Conservation (phyloP, 2,797 vertebrate genomes). For the Sphenodon punctatus region DNA sequence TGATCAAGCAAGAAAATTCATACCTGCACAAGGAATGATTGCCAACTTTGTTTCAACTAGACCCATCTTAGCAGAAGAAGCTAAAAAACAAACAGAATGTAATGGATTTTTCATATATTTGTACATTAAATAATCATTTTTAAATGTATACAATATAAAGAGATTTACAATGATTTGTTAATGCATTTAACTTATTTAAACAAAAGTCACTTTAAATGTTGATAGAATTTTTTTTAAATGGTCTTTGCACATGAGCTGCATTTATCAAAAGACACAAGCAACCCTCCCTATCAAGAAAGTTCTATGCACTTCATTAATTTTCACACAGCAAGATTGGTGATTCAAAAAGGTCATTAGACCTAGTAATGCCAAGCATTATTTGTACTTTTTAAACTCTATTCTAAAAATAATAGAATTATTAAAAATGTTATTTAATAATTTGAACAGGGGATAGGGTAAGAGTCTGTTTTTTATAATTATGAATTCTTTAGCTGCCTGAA, state of each 20-base stretch:
- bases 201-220: slow-evolving; percentile 4
- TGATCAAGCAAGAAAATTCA: slow-evolving; percentile 42
- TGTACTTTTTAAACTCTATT: neutral
- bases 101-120: neutral
- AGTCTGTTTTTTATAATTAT: slow-evolving; percentile 5
- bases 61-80: slow-evolving; percentile 92
- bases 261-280: neutral
- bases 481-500: neutral
- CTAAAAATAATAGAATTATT: neutral
- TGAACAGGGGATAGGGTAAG: neutral
- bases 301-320: neutral
- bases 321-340: neutral
- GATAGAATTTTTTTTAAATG: no score
- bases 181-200: neutral
- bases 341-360: neutral
- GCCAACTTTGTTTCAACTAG: slow-evolving; percentile 94
- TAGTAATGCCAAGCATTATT: neutral
- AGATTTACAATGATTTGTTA: neutral
- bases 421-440: neutral
- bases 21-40: slow-evolving; percentile 97
- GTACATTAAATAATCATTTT: neutral
- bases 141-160: neutral
- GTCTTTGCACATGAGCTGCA: neutral
- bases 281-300: neutral
- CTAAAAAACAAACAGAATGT: slow-evolving; percentile 71